phyloP scores from a whole-genome alignment of 2,797 vertebrate species.

The Takifugu rubripes region DNA sequence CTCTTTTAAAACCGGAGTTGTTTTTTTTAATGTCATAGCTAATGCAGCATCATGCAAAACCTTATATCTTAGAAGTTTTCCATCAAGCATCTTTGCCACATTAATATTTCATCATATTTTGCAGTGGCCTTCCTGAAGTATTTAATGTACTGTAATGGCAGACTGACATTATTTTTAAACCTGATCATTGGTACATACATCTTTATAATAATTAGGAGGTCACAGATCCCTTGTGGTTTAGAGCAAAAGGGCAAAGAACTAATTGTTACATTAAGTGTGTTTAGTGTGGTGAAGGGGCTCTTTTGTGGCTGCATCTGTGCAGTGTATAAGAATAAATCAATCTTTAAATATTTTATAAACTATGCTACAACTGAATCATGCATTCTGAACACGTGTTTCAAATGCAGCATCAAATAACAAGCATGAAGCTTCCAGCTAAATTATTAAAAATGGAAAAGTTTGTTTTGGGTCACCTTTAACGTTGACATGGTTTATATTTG shows the following conservation, averaged over 20 bases:
- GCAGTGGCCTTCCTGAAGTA: conserved; percentile 19
- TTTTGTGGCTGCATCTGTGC: conserved; percentile 58
- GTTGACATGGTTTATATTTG: conserved; percentile 54
- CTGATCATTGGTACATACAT: conserved; percentile 29
- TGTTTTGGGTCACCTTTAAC: conserved; percentile 56
- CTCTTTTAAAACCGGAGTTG: conserved; percentile 4
- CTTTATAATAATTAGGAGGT: conserved; percentile 20
- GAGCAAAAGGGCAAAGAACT: conserved; percentile 35
- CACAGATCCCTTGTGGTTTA: conserved; percentile 28
- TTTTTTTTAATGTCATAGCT: conserved; percentile 28
- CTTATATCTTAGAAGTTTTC: conserved; percentile 31
- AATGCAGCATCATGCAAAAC: conserved; percentile 30
- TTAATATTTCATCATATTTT: conserved; percentile 53
- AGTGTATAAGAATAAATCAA: conserved; percentile 61
- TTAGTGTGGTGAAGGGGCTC: conserved; percentile 56
- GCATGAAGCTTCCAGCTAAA: conserved; percentile 36
- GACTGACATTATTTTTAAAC: conserved; percentile 3
- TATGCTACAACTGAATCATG: conserved; percentile 64
- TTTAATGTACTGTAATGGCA: conserved; percentile 32
- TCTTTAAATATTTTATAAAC: conserved; percentile 48
- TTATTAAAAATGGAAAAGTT: conserved; percentile 53
- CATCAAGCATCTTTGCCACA: conserved; percentile 33
- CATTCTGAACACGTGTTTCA: conserved; percentile 60
- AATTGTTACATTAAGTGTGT: conserved; percentile 48
- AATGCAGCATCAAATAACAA: conserved; percentile 68